Percentiles rank a stretch among this genome's conserved stretches.
Evolutionary conservation across 2,113 vertebrate species (phyloP).

Genomic region (Campylomormyrus tamandua): DNA sequence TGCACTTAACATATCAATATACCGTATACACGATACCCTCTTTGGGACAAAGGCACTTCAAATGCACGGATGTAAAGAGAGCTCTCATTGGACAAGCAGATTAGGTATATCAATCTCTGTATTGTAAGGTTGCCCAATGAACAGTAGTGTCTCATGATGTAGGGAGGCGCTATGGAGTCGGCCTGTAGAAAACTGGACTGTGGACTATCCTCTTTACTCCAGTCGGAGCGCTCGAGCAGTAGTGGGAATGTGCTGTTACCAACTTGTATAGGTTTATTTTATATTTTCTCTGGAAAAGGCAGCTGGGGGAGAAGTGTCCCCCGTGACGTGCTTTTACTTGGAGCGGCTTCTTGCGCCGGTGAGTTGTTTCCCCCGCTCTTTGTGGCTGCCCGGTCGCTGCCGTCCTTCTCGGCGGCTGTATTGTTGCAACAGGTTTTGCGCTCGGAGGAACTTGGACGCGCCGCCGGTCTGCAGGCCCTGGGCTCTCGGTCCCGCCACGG

Average conservation of each 20-base stretch:
- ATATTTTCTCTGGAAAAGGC: background rate
- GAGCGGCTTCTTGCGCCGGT: constrained; percentile 23
- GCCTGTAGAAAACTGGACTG: constrained; percentile 8
- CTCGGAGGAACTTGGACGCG: constrained; percentile 24
- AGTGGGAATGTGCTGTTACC: constrained; percentile 18
- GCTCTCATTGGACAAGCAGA: constrained; percentile 38
- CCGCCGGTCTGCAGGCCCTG: background rate
- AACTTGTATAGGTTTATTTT: constrained; percentile 9
- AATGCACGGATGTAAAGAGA: constrained; percentile 11
- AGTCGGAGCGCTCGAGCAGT: background rate
- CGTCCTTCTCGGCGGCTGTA: constrained; percentile 30
- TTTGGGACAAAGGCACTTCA: background rate
- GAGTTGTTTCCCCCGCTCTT: constrained; percentile 32
- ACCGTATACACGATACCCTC: background rate
- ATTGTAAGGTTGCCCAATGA: constrained; percentile 41
- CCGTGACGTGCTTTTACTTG: background rate
- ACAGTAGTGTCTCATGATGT: constrained; percentile 18
- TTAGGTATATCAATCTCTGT: background rate
- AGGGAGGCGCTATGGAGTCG: constrained; percentile 24
- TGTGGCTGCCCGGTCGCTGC: background rate
- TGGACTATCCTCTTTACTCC: background rate
- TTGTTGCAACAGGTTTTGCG: constrained; percentile 59
- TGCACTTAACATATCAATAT: background rate
- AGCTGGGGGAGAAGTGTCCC: too few species aligned
- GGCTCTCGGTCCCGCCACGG: background rate